Conservation (phyloP, 2,113 vertebrate species). For the Amblyornis subalaris region DNA sequence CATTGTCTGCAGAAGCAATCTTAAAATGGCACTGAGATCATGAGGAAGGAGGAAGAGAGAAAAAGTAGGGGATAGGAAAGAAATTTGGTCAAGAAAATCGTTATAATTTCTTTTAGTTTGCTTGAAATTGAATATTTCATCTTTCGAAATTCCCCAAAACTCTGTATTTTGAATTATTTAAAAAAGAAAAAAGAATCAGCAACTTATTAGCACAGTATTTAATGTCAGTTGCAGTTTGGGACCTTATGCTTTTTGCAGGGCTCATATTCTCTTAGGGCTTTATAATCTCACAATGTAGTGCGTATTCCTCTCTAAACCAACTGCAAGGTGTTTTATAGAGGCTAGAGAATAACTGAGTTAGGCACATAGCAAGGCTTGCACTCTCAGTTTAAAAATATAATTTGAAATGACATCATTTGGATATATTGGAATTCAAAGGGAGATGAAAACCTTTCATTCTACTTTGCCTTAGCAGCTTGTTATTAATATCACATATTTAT, state of each 20-base stretch:
- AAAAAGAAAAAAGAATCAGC: not conserved
- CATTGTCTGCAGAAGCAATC: not conserved
- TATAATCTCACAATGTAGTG: not conserved
- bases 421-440: not conserved
- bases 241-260: not conserved
- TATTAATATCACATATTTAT: not conserved
- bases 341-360: not conserved
- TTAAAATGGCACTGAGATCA: not conserved
- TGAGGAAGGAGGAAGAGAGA: not conserved
- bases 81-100: not conserved
- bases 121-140: not conserved
- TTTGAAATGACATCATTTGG: not conserved
- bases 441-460: not conserved
- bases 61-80: not conserved
- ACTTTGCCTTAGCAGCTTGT: not conserved
- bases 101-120: not conserved
- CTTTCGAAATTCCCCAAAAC: not conserved
- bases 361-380: not conserved
- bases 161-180: not conserved
- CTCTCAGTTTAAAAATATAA: not conserved
- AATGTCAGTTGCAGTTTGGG: not conserved
- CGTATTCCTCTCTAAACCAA: not conserved
- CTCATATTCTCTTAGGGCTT: not conserved
- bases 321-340: not conserved
- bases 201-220: not conserved